Evolutionary conservation across 2,113 vertebrate species (phyloP).

Genomic region (Chinchilla lanigera): DNA sequence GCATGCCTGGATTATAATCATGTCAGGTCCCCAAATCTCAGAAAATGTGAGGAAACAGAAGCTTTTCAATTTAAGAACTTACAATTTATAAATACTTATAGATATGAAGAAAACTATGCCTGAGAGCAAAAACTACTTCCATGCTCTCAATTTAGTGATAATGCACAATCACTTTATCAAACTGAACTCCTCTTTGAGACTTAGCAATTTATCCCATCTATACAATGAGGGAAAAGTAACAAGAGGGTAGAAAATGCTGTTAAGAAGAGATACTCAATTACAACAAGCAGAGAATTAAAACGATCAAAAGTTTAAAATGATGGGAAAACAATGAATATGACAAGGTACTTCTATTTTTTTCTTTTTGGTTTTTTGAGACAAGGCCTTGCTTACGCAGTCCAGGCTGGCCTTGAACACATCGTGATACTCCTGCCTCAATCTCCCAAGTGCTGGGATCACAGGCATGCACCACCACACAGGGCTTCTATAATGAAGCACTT

Average conservation of each 20-base stretch:
- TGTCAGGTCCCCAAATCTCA: not conserved
- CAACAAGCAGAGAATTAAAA: not conserved
- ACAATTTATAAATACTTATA: not conserved
- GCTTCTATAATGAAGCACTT: not conserved
- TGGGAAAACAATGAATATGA: not conserved
- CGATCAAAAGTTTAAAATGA: not conserved
- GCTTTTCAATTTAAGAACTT: not conserved
- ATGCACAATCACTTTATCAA: not conserved
- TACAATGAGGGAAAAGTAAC: not conserved
- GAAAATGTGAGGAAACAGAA: not conserved
- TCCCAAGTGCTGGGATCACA: not conserved
- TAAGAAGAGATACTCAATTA: not conserved
- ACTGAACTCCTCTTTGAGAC: not conserved
- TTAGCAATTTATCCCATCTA: not conserved
- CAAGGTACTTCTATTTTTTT: not conserved
- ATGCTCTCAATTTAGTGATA: not conserved
- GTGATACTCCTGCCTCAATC: not conserved
- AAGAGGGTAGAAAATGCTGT: not conserved
- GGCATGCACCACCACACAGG: not conserved
- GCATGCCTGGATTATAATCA: not conserved
- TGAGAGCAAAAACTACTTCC: not conserved
- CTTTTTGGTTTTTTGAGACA: not conserved
- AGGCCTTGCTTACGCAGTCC: not conserved
- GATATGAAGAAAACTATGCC: not conserved
- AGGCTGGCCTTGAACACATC: not conserved